Conservation (phyloP, 2,113 vertebrate genomes). For the Tiliqua scincoides region DNA sequence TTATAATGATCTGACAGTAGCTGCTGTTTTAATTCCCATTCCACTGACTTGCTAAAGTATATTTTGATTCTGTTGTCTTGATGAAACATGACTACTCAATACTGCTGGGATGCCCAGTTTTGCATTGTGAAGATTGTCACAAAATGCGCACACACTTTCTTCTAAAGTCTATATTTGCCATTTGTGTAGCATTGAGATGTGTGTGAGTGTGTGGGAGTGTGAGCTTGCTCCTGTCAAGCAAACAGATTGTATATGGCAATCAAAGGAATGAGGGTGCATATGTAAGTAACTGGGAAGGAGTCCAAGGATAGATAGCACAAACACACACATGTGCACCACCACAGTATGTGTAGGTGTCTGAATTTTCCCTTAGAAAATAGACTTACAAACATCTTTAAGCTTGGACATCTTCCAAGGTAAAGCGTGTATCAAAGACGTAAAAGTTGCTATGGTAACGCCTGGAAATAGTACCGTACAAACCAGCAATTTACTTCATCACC, state of each 20-base stretch:
- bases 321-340: neutral
- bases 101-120: constrained; percentile 14
- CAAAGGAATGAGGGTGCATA: fast-evolving
- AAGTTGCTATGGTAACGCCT: constrained; percentile 44
- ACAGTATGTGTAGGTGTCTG: neutral
- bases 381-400: neutral
- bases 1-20: constrained; percentile 25
- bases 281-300: fast-evolving
- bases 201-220: fast-evolving
- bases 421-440: constrained; percentile 1
- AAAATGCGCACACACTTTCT: neutral
- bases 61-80: constrained; percentile 38
- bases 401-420: constrained; percentile 14
- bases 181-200: fast-evolving
- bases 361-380: neutral
- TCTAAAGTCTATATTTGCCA: neutral
- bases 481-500: neutral
- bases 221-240: neutral
- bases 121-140: neutral
- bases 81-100: constrained; percentile 20
- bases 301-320: neutral
- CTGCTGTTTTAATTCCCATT: constrained; percentile 45
- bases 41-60: neutral
- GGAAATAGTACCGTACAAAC: constrained; percentile 16
- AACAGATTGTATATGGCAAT: neutral